Base-by-base conservation (phyloP, 53 echinoderm and acorn worm genomes). In the Stichopus horrens region DNA sequence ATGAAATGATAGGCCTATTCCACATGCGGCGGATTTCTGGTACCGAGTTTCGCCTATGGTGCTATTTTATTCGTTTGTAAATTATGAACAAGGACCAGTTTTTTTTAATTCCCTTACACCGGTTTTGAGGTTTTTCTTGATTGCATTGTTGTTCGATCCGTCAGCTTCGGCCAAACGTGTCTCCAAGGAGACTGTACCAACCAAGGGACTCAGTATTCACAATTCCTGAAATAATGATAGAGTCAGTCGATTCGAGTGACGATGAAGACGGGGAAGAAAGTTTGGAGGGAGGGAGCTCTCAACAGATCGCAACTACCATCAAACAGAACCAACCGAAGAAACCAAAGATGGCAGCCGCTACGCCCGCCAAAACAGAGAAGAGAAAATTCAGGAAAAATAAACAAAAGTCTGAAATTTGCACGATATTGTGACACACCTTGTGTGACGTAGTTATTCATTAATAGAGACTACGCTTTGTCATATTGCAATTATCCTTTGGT, bases 171-270 rank as follows among this genome's bases (percentile, higher is more conserved):
- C 79, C 79, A n/a, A 55, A 78, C 53, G 52, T 78, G n/a, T 11
- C 79, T 55, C 79, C 79, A 53, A 8, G 10, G 55, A 53, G 79
- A 16, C 16, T 78, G 55, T 78, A 52, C 55, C 79, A 78, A 78
- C 79, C 79, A 0, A 51, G 79, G 55, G 19, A 54, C 7, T 78
- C 56, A 7, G 79, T 78, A 13, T 78, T 78, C 16, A 78, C 55
- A 16, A 78, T 78, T 78, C 79, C 79, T 13, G 79, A 78, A 55
- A 78, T 78, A 53, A 78, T 78, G 79, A 23, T 78, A 78, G 79
- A 78, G 53, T 78, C 79, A n/a, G 79, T 78, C 5, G 79, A 78
- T 78, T 78, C 79, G 52, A 37, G 37, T 37, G 79, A 78, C 79
- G 53, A 78, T 19, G 79, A 55, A 53, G 14, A 53, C 5, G 53